Percentiles rank a stretch among this genome's conserved stretches.
These are phyloP conservation scores for Tiliqua scincoides DNA, from an alignment of 2,113 vertebrate species.

Conservation along the genomic window DNA sequence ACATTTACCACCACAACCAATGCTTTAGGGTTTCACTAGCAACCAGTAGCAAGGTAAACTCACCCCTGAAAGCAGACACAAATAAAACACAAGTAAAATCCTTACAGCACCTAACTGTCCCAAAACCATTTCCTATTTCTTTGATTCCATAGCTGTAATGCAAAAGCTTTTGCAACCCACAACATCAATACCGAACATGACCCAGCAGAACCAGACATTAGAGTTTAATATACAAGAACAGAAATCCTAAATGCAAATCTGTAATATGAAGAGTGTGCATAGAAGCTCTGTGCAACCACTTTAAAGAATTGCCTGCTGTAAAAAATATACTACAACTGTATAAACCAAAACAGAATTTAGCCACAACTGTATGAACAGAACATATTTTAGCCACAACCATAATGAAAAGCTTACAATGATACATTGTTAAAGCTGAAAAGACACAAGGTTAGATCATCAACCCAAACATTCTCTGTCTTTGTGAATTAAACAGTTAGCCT, in stretches of 20 bases:
- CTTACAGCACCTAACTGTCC: background rate
- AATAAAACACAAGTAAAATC: background rate
- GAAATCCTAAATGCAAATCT: no score
- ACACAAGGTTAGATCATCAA: background rate
- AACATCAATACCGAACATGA: background rate
- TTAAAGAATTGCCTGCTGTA: background rate
- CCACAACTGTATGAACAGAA: background rate
- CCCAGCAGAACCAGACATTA: background rate
- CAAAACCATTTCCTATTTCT: background rate
- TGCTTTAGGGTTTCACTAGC: background rate
- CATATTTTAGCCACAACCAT: background rate
- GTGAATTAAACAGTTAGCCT: background rate
- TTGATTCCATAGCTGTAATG: background rate
- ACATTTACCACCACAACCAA: background rate
- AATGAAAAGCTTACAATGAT: background rate
- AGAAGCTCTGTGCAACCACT: background rate
- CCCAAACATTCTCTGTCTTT: background rate
- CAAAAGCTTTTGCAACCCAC: background rate
- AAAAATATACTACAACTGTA: background rate
- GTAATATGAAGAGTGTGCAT: rapidly evolving
- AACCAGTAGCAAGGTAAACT: background rate
- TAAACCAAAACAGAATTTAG: background rate
- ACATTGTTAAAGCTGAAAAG: background rate
- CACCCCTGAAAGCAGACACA: background rate
- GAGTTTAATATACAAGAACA: background rate